Evolutionary conservation across 2,113 vertebrate species (phyloP).

Genomic region (Trichechus manatus): DNA sequence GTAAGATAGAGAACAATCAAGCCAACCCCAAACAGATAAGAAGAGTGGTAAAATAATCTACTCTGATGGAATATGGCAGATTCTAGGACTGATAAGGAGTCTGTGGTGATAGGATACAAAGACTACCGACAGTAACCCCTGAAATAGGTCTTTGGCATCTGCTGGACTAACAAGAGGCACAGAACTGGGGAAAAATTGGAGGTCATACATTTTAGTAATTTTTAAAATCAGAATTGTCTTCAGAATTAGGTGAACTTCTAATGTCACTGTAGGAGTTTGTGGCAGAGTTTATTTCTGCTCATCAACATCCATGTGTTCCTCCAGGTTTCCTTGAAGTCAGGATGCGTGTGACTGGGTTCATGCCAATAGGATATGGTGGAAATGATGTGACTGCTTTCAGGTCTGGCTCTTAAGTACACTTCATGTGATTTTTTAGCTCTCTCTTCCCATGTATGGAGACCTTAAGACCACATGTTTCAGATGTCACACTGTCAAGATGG

Average conservation of each 20-base stretch:
- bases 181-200: not conserved
- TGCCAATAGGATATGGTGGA: not conserved
- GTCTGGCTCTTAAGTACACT: not conserved
- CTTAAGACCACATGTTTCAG: not conserved
- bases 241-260: not conserved
- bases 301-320: not conserved
- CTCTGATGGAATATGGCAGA: not conserved
- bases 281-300: not conserved
- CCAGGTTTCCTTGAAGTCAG: not conserved
- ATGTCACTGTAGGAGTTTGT: not conserved
- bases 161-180: not conserved
- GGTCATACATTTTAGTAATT: not conserved
- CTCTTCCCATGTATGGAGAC: not conserved
- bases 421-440: not conserved
- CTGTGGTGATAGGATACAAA: not conserved
- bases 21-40: not conserved
- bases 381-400: not conserved
- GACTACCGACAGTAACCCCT: accelerated
- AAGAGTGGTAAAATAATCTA: not conserved
- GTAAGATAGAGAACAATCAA: not conserved
- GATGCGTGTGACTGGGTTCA: not conserved
- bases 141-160: not conserved
- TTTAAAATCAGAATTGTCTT: not conserved
- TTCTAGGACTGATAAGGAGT: not conserved
- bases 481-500: not conserved